These are phyloP conservation scores for Ciconia boyciana DNA, from an alignment of 2,113 vertebrate genomes.

Conservation along the genomic window DNA sequence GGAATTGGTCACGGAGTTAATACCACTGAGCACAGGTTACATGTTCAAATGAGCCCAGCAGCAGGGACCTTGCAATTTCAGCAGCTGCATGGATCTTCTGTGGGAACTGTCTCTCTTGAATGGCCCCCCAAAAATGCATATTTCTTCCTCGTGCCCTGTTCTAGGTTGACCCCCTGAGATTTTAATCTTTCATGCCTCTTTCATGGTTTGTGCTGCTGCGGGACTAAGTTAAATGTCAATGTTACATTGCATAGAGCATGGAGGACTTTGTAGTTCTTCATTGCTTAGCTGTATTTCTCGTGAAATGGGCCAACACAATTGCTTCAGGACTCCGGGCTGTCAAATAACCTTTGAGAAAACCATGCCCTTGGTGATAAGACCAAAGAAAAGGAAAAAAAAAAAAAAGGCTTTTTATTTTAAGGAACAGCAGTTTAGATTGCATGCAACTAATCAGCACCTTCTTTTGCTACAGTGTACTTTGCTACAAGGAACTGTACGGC, in stretches of 20 bases:
- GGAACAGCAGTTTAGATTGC: not conserved
- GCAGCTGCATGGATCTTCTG: not conserved
- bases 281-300: not conserved
- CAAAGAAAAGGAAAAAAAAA: not conserved
- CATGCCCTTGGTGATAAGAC: conserved; percentile 17
- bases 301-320: fast-evolving
- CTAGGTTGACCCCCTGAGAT: not conserved
- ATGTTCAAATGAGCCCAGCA: not conserved
- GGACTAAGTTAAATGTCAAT: not conserved
- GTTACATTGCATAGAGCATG: not conserved
- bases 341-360: conserved; percentile 15
- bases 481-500: not conserved
- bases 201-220: not conserved
- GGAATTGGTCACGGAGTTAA: not conserved
- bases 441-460: not conserved
- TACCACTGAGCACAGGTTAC: not conserved
- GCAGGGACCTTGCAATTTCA: not conserved
- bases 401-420: not conserved
- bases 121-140: not conserved
- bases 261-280: not conserved
- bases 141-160: not conserved
- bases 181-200: not conserved
- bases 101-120: not conserved
- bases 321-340: not conserved
- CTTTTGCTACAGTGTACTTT: not conserved